phyloP scores from a whole-genome alignment of 2,113 vertebrate species.

The Carollia perspicillata region DNA sequence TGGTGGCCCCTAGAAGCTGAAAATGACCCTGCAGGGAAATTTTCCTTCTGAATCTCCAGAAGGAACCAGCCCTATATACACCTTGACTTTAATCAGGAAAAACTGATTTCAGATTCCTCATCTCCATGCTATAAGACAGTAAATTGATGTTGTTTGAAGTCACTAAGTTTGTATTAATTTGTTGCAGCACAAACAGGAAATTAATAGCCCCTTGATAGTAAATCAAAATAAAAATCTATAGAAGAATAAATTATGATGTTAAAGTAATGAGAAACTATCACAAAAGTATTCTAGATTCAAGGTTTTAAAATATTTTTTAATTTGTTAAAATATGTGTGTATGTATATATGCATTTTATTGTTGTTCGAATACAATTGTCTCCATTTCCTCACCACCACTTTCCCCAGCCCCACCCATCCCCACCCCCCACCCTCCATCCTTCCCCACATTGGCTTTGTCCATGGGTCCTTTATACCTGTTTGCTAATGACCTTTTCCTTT shows the following conservation, averaged over 20 bases:
- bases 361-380: too few relatives aligned
- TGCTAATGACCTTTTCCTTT: too few relatives aligned
- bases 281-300: background rate
- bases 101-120: background rate
- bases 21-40: background rate
- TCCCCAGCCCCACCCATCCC: too few relatives aligned
- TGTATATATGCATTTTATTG: too few relatives aligned
- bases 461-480: too few relatives aligned
- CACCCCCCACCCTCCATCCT: too few relatives aligned
- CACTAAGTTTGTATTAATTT: background rate
- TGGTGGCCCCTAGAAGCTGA: background rate
- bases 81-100: background rate
- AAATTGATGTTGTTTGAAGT: background rate
- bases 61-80: background rate
- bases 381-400: too few relatives aligned
- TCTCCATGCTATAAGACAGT: background rate
- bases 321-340: too few relatives aligned
- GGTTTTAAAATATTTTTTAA: background rate
- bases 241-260: background rate
- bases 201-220: background rate
- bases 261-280: background rate
- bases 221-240: background rate
- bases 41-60: background rate
- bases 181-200: background rate
- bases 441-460: too few relatives aligned